phyloP scores from a whole-genome alignment of 2,888 invertebrate genomes.

The Ceramica pisi region DNA sequence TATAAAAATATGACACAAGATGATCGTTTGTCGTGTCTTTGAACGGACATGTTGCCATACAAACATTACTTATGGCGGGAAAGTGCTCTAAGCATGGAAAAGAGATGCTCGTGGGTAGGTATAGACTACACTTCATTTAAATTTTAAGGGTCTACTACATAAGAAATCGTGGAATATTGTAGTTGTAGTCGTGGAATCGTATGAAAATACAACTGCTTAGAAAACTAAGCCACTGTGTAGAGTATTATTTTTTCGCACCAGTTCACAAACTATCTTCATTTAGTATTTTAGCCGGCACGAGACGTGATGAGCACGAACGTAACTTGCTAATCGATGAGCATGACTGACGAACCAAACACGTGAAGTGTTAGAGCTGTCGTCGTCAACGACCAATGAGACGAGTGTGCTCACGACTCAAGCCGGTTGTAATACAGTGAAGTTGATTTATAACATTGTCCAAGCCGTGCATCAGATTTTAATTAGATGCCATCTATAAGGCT shows the following conservation, averaged over 20 bases:
- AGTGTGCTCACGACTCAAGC: too few species aligned
- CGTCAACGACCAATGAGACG: too few species aligned
- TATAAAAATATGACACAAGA: slow-evolving; percentile 82
- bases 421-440: not conserved
- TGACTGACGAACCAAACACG: too few species aligned
- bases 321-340: too few species aligned
- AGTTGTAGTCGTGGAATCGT: slow-evolving; percentile 28
- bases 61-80: slow-evolving; percentile 42
- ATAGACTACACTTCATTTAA: slow-evolving; percentile 12
- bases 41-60: slow-evolving; percentile 46
- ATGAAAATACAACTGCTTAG: slow-evolving; percentile 52
- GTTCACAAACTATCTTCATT: slow-evolving; percentile 22
- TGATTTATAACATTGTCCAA: not conserved
- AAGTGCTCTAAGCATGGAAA: slow-evolving; percentile 52
- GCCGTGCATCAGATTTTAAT: slow-evolving; percentile 18
- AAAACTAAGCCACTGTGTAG: slow-evolving; percentile 41
- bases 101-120: slow-evolving; percentile 8
- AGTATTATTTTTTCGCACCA: slow-evolving; percentile 45
- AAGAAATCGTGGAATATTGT: too few species aligned
- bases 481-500: not conserved
- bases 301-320: too few species aligned
- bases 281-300: slow-evolving; percentile 2
- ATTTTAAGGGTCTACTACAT: slow-evolving; percentile 12
- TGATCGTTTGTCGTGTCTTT: slow-evolving; percentile 60
- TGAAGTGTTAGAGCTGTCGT: too few species aligned